Evolutionary conservation across 2,888 invertebrate genomes (phyloP).

Genomic region (Oscheius myriophilus): DNA sequence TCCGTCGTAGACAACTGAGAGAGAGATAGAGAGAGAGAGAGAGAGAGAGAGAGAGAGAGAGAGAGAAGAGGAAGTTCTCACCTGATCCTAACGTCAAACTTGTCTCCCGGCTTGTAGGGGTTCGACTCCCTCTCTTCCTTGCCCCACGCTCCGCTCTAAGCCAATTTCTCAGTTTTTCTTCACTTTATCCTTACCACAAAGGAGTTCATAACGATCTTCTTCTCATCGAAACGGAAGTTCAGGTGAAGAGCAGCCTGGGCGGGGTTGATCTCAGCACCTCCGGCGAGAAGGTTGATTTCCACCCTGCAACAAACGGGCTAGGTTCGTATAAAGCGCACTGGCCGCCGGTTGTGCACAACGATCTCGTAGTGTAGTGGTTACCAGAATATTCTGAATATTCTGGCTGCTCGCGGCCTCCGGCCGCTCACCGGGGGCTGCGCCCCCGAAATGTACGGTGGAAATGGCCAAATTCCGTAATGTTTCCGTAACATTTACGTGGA

Average conservation of each 20-base stretch:
- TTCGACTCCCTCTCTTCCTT: conserved; percentile 65
- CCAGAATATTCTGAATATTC: too few relatives aligned
- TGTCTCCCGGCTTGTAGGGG: conserved; percentile 58
- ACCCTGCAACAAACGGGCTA: conserved; percentile 46
- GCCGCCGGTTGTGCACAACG: too few relatives aligned
- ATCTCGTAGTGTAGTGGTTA: too few relatives aligned
- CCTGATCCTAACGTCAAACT: conserved; percentile 67
- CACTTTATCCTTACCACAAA: neutral
- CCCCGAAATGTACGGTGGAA: too few relatives aligned
- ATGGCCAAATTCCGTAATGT: too few relatives aligned
- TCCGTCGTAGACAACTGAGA: neutral
- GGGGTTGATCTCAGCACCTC: conserved; percentile 49
- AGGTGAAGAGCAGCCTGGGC: conserved; percentile 61
- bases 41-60: too few relatives aligned
- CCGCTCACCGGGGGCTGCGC: too few relatives aligned
- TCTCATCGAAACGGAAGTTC: conserved; percentile 64
- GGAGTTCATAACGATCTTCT: conserved; percentile 58
- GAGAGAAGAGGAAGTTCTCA: too few relatives aligned
- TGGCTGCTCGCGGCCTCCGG: too few relatives aligned
- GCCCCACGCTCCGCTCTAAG: conserved; percentile 61
- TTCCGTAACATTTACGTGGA: too few relatives aligned
- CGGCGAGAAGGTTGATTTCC: conserved; percentile 51
- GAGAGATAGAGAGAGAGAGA: neutral
- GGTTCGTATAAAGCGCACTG: too few relatives aligned
- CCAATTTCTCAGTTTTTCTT: neutral